These are phyloP conservation scores for Ophonus ardosiacus DNA, from an alignment of 2,888 invertebrate species.

Conservation along the genomic window DNA sequence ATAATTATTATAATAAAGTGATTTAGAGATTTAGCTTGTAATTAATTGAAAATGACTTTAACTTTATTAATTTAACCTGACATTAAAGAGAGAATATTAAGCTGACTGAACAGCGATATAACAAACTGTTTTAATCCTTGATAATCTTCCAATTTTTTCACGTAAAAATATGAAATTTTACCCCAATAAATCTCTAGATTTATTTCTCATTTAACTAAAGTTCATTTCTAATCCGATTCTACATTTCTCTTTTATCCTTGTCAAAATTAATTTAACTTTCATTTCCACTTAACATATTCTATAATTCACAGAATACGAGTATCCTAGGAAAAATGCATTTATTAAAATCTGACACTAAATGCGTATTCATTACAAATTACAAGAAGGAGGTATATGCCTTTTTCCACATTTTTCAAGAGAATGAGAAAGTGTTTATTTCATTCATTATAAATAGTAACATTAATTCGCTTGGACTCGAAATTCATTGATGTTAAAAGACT, in stretches of 20 bases:
- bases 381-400: too few relatives aligned
- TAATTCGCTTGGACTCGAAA: too few relatives aligned
- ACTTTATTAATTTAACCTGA: conserved; percentile 12
- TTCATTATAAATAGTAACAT: too few relatives aligned
- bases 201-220: conserved; percentile 8
- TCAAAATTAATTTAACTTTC: not conserved
- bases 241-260: not conserved
- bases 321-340: too few relatives aligned
- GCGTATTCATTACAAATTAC: too few relatives aligned
- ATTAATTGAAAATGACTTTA: conserved; percentile 18
- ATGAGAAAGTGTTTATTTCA: too few relatives aligned
- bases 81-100: conserved; percentile 34
- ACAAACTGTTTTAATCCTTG: conserved; percentile 16
- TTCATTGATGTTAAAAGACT: too few relatives aligned
- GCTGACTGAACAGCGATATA: conserved; percentile 11
- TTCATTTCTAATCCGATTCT: not conserved
- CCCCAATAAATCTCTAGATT: conserved; percentile 20
- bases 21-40: conserved; percentile 22
- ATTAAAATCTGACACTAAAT: too few relatives aligned
- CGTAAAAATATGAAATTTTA: conserved; percentile 23
- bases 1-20: conserved; percentile 18
- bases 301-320: not conserved
- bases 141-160: conserved; percentile 39
- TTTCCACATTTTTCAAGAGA: too few relatives aligned
- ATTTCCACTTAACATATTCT: not conserved